A percentile compares a stretch with the other conserved stretches of the same genome.
phyloP scores from a whole-genome alignment of 2,797 vertebrate genomes.

The Anolis apletophallus region DNA sequence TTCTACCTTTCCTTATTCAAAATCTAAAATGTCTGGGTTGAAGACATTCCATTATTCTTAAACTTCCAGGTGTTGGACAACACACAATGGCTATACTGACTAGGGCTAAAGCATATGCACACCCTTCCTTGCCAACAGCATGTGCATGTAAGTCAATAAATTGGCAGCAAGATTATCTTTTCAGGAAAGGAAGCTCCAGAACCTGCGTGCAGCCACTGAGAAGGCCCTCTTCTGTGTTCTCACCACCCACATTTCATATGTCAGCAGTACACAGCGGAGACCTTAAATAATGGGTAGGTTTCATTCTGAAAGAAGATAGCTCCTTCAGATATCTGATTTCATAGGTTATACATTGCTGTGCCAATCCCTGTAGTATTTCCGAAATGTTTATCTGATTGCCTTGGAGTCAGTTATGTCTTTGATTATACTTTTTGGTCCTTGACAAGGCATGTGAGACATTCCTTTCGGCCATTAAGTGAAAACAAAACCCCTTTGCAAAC shows the following conservation, averaged over 20 bases:
- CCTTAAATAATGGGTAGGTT: not conserved
- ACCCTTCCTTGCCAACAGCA: too few species aligned
- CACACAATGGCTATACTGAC: too few species aligned
- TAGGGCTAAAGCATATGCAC: too few species aligned
- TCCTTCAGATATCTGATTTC: not conserved
- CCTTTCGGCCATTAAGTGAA: constrained; percentile 37
- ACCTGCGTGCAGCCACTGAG: not conserved
- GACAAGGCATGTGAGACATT: not conserved
- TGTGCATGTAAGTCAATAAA: too few species aligned
- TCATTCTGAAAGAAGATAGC: not conserved
- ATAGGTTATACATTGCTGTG: constrained; percentile 3
- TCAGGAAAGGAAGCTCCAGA: not conserved
- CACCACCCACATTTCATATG: not conserved
- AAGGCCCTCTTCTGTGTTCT: not conserved
- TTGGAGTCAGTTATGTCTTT: not conserved
- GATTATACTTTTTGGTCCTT: not conserved
- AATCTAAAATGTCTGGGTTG: too few species aligned
- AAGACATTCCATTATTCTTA: too few species aligned
- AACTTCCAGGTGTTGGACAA: too few species aligned
- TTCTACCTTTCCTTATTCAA: not conserved
- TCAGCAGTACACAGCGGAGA: not conserved
- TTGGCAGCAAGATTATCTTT: not conserved
- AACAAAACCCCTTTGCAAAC: constrained; percentile 50
- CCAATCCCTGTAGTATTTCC: not conserved
- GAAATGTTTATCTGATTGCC: not conserved